These are phyloP conservation scores for Saxicola maurus DNA, from an alignment of 2,797 vertebrate genomes.

Conservation along the genomic window DNA sequence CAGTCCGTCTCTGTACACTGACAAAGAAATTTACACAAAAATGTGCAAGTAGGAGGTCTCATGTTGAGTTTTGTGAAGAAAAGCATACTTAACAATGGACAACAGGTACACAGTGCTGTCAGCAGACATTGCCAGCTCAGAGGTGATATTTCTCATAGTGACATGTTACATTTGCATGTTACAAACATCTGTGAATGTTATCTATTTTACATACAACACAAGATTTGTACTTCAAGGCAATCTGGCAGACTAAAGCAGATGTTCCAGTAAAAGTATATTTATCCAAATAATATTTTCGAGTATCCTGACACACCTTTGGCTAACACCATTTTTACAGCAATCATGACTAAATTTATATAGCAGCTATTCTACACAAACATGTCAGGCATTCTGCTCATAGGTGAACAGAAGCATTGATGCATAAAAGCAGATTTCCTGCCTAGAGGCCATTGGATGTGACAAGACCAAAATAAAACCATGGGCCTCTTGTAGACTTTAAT, in stretches of 20 bases:
- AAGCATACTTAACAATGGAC: fast-evolving
- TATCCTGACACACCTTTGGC: not conserved
- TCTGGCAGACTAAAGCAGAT: not conserved
- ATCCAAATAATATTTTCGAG: not conserved
- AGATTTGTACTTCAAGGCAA: not conserved
- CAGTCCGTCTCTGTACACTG: not conserved
- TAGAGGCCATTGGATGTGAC: not conserved
- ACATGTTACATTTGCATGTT: not conserved
- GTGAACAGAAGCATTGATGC: not conserved
- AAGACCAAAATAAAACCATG: slow-evolving; percentile 57
- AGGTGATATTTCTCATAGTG: not conserved
- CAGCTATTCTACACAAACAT: not conserved
- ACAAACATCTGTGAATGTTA: not conserved
- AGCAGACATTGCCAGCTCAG: not conserved
- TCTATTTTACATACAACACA: not conserved
- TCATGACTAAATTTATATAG: not conserved
- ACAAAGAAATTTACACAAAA: not conserved
- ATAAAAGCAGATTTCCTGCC: not conserved
- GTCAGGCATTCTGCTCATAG: not conserved
- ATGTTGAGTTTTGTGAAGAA: not conserved
- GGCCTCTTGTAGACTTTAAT: slow-evolving; percentile 53
- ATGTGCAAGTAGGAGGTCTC: not conserved
- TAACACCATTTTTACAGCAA: not conserved
- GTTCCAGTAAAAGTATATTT: not conserved
- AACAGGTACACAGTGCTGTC: not conserved